A percentile compares a stretch with the other conserved stretches of the same genome.
These are phyloP conservation scores for Megalonaias nervosa DNA, from an alignment of 1,140 invertebrate species.

Conservation along the genomic window DNA sequence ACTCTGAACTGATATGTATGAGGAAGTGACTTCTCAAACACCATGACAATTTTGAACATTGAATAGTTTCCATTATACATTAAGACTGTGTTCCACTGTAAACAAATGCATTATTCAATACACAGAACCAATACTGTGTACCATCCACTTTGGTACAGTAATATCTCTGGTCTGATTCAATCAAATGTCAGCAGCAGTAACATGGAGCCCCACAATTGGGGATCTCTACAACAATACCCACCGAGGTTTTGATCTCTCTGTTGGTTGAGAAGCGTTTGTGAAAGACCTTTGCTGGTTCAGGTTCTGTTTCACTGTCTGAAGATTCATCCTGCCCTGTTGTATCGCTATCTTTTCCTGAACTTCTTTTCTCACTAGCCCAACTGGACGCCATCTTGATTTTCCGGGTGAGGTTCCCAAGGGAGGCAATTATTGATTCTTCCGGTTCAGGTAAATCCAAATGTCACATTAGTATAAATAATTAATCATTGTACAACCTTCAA, in stretches of 20 bases:
- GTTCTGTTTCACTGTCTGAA: constrained; percentile 80
- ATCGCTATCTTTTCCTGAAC: constrained; percentile 37
- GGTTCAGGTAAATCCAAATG: too few relatives aligned
- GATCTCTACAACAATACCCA: constrained; percentile 67
- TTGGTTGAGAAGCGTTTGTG: constrained; percentile 79
- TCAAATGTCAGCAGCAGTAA: too few relatives aligned
- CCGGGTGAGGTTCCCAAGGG: too few relatives aligned
- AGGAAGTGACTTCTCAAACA: too few relatives aligned
- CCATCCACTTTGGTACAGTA: neutral
- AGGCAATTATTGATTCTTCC: too few relatives aligned
- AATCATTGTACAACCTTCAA: too few relatives aligned
- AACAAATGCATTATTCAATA: neutral
- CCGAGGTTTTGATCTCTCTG: constrained; percentile 77
- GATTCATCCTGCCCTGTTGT: constrained; percentile 70
- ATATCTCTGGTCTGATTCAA: neutral
- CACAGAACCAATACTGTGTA: neutral
- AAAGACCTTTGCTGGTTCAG: constrained; percentile 78
- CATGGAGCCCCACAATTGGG: constrained; percentile 15
- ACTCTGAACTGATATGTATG: too few relatives aligned
- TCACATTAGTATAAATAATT: too few relatives aligned
- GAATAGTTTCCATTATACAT: too few relatives aligned
- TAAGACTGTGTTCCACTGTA: too few relatives aligned
- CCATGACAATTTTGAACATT: too few relatives aligned
- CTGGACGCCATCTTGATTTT: constrained; percentile 51
- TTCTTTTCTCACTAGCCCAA: constrained; percentile 32